Evolutionary conservation across 2,888 invertebrate genomes (phyloP).

Genomic region (Drosophila demipolita): DNA sequence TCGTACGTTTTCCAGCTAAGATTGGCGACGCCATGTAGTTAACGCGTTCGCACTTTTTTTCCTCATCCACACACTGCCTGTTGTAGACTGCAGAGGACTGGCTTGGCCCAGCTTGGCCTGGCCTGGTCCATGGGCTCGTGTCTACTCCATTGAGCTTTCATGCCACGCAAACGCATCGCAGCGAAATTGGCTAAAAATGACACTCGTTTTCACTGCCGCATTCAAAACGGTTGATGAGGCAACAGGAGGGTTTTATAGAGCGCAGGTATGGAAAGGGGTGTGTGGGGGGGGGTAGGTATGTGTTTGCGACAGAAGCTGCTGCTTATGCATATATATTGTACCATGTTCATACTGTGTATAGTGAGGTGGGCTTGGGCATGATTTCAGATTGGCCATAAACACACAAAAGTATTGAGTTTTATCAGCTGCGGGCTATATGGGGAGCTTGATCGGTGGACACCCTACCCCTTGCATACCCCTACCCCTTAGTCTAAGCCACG

Average conservation of each 20-base stretch:
- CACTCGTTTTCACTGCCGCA: slow-evolving; percentile 70
- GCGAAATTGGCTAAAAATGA: slow-evolving; percentile 78
- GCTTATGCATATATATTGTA: slow-evolving; percentile 62
- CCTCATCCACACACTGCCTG: slow-evolving; percentile 21
- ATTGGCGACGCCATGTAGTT: slow-evolving; percentile 80
- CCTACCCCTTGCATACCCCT: background rate
- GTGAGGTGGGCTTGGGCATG: slow-evolving; percentile 76
- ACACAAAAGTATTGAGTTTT: slow-evolving; percentile 80
- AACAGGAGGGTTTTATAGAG: background rate
- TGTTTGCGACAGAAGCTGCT: slow-evolving; percentile 50
- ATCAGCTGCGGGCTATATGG: slow-evolving; percentile 79
- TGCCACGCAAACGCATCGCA: slow-evolving; percentile 77
- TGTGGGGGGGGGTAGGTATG: no score
- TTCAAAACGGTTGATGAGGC: slow-evolving; percentile 1
- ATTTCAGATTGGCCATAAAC: slow-evolving; percentile 80
- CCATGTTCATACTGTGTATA: slow-evolving; percentile 20
- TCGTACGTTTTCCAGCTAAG: slow-evolving; percentile 80
- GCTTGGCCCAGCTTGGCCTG: slow-evolving; percentile 9
- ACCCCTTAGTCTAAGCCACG: slow-evolving; percentile 10
- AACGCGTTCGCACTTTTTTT: slow-evolving; percentile 80
- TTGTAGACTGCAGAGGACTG: slow-evolving; percentile 4
- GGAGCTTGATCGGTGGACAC: slow-evolving; percentile 19
- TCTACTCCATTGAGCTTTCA: slow-evolving; percentile 79
- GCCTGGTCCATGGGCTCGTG: slow-evolving; percentile 68
- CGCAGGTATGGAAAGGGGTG: background rate